Evolutionary conservation across 2,113 vertebrate genomes (phyloP), one percentile per base, ranked within the genome.

Genomic region (Suricata suricatta): DNA sequence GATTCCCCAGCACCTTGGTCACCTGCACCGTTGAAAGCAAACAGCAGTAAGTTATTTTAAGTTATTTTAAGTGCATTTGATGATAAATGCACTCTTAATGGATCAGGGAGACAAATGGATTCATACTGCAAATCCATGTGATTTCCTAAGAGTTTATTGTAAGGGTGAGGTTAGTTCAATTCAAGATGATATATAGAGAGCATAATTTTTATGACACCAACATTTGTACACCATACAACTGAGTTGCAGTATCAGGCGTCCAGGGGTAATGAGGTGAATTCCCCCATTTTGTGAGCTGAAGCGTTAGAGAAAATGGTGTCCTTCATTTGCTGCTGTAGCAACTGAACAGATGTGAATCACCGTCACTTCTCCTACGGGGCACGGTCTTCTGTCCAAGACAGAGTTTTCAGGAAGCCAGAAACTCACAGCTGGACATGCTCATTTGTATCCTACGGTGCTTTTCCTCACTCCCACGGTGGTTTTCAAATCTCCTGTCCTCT

Each of bases 251-350:
- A n/a, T 93, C 41, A 93, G 82, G 71, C 76, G 74, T 33, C 35
- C 64, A 17, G 79, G 64, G 64, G 31, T 95, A 96, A 96, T 95
- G 94, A 96, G 64, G 86, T 95, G 82, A 97, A 96, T 88, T 80
- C 74, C 85, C 71, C 35, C 89, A 96, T 93, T 93, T 69, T 60
- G 77, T 77, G 77, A 91, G 64, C 19, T 50, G 68, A 71, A 88
- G 82, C 17, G 72, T 76, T 29, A 41, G 47, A 86, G 31, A 79
- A 47, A 96, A 63, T 71, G 31, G 21, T 87, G 25, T 35, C 21
- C 14, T 69, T 8, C 41, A 21, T 74, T 92, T 66, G 66, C 27
- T 47, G 25, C 50, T n/a, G 21, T 14, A 57, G 50, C 74, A 68
- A n/a, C 44, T 91, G 29, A 54, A 31, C 14, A 94, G 52, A 83